These are phyloP conservation scores for Columba guinea DNA, from an alignment of 2,797 vertebrate genomes.

Conservation along the genomic window DNA sequence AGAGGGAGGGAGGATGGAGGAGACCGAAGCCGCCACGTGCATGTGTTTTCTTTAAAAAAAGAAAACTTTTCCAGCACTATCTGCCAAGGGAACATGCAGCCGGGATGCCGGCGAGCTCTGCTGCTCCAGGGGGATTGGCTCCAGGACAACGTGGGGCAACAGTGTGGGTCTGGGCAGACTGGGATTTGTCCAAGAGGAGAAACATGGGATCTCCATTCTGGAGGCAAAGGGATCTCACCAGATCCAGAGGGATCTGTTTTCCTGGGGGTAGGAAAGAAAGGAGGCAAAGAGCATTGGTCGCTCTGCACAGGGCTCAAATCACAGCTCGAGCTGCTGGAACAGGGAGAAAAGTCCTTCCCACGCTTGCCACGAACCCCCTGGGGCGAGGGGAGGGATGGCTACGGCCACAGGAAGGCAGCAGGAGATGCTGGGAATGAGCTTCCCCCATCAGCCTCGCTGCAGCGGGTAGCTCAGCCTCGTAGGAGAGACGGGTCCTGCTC, in stretches of 20 bases:
- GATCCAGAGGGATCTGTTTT: not conserved
- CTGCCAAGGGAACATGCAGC: not conserved
- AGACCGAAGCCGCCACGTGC: constrained; percentile 8
- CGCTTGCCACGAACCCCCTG: not conserved
- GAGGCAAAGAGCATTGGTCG: not conserved
- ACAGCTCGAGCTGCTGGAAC: not conserved
- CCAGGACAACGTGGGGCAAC: rapidly evolving
- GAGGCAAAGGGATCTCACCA: not conserved
- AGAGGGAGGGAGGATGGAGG: constrained; percentile 5
- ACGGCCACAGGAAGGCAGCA: not conserved
- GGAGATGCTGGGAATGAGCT: not conserved
- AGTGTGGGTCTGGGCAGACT: rapidly evolving
- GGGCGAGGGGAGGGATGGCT: not conserved
- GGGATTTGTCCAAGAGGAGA: not conserved
- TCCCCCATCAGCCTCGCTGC: not conserved
- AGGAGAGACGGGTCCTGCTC: rapidly evolving
- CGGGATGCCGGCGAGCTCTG: not conserved
- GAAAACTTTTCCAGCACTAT: not conserved
- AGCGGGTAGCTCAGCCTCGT: rapidly evolving
- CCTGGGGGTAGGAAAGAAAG: not conserved
- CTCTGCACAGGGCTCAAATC: not conserved
- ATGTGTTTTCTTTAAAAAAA: constrained; percentile 9
- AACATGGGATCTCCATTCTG: rapidly evolving
- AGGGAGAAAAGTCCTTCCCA: constrained; percentile 36
- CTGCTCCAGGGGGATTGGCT: not conserved